Evolutionary conservation across 2,888 invertebrate species (phyloP).

Genomic region (Sinelater perroti): DNA sequence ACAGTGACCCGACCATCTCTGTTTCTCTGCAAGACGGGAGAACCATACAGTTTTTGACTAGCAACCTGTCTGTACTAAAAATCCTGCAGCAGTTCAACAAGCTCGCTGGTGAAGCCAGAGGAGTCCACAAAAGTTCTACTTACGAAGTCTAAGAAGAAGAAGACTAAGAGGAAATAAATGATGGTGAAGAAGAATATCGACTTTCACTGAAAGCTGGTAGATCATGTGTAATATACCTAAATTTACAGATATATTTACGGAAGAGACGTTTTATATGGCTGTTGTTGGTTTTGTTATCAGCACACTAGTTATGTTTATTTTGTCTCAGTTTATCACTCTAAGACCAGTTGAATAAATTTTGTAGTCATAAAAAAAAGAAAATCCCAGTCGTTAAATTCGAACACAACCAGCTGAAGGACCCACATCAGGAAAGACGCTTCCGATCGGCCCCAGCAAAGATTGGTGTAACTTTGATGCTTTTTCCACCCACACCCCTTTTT

Average conservation of each 20-base stretch:
- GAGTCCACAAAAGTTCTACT: constrained; percentile 55
- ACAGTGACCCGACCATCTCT: no score
- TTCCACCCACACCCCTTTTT: no score
- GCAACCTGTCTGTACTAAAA: constrained; percentile 78
- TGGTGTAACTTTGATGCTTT: no score
- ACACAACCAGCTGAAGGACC: no score
- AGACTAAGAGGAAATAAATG: constrained; percentile 57
- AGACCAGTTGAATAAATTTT: constrained; percentile 75
- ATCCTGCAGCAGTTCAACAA: constrained; percentile 81
- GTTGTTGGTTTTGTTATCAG: constrained; percentile 81
- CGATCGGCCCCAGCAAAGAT: no score
- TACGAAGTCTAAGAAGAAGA: constrained; percentile 49
- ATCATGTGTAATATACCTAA: constrained; percentile 90
- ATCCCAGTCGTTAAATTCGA: no score
- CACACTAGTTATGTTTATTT: constrained; percentile 79
- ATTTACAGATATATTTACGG: constrained; percentile 97
- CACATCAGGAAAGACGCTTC: no score
- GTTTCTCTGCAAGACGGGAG: no score
- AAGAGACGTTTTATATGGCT: constrained; percentile 97
- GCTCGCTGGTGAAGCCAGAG: constrained; percentile 73
- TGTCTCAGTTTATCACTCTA: constrained; percentile 87
- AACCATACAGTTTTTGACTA: constrained; percentile 72
- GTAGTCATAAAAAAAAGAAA: background rate
- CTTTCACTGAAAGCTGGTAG: constrained; percentile 74
- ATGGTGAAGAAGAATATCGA: constrained; percentile 53